A percentile compares a stretch with the other conserved stretches of the same genome.
Conservation (phyloP, 2,113 vertebrate genomes). For the Melanostigma gelatinosum region DNA sequence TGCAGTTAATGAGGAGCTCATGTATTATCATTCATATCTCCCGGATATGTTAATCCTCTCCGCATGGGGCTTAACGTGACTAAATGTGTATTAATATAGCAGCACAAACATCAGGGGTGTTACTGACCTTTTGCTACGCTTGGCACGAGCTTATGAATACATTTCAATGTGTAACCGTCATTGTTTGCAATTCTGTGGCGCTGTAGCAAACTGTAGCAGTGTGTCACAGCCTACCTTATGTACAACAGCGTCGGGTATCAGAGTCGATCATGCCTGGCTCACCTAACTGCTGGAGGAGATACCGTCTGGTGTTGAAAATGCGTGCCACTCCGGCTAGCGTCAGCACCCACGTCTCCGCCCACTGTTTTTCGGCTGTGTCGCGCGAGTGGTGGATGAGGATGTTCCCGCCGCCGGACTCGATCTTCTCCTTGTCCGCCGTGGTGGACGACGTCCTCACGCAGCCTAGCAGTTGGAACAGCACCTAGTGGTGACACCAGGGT, state of each 20-base stretch:
- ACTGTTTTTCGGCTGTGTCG: constrained; percentile 99
- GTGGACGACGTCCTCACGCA: constrained; percentile 95
- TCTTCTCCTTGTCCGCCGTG: constrained; percentile 99
- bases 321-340: constrained; percentile 96
- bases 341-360: constrained; percentile 99
- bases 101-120: background rate
- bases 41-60: constrained; percentile 38
- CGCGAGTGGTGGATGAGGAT: constrained; percentile 99
- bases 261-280: constrained; percentile 19
- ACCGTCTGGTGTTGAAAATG: constrained; percentile 97
- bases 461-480: constrained; percentile 94
- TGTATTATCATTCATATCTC: constrained; percentile 42
- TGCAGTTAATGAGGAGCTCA: constrained; percentile 37
- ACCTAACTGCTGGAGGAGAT: constrained; percentile 95
- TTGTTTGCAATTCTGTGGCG: background rate
- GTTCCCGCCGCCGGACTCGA: constrained; percentile 98
- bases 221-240: background rate
- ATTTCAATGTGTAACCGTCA: constrained; percentile 14
- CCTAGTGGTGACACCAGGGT: constrained; percentile 78
- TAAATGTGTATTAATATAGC: constrained; percentile 7
- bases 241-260: background rate
- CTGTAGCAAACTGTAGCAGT: background rate
- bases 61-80: background rate
- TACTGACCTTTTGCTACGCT: constrained; percentile 2
- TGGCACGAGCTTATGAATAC: constrained; percentile 13